phyloP scores from a whole-genome alignment of 92 coral and sea anemone species.

The Porites lobata region DNA sequence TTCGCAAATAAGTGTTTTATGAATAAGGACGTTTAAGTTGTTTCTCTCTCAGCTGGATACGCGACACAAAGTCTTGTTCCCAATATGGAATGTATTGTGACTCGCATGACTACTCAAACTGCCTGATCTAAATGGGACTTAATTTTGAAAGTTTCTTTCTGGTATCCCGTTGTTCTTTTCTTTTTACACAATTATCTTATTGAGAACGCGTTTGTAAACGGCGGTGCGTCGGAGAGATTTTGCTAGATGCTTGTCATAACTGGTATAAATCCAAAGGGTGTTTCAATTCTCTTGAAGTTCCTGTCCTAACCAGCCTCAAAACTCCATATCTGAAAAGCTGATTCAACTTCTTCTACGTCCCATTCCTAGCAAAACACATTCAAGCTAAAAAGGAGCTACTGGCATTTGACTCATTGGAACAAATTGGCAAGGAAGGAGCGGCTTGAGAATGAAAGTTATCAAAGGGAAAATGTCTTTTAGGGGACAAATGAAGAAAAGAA shows the following conservation, averaged over 20 bases:
- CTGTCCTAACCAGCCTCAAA: neutral
- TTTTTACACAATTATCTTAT: neutral
- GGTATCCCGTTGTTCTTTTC: constrained; percentile 35
- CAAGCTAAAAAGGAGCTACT: no score
- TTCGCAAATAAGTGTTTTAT: neutral
- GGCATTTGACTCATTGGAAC: no score
- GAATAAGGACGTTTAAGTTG: neutral
- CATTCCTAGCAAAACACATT: no score
- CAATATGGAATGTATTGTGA: constrained; percentile 10
- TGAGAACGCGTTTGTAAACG: neutral
- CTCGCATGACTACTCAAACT: neutral
- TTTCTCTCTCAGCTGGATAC: constrained; percentile 20
- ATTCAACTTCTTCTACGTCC: no score
- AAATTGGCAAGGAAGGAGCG: neutral
- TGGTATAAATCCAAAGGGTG: constrained; percentile 13
- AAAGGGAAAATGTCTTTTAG: constrained; percentile 29
- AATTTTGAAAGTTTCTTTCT: neutral
- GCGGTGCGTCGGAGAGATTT: neutral
- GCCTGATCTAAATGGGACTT: neutral
- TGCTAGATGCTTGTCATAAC: constrained; percentile 34
- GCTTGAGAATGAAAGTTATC: constrained; percentile 34
- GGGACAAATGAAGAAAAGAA: constrained; percentile 40
- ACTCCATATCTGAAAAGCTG: neutral
- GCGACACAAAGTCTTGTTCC: constrained; percentile 36
- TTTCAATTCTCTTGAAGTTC: neutral